phyloP scores from a whole-genome alignment of 2,888 invertebrate genomes.

The Thecophora atra region DNA sequence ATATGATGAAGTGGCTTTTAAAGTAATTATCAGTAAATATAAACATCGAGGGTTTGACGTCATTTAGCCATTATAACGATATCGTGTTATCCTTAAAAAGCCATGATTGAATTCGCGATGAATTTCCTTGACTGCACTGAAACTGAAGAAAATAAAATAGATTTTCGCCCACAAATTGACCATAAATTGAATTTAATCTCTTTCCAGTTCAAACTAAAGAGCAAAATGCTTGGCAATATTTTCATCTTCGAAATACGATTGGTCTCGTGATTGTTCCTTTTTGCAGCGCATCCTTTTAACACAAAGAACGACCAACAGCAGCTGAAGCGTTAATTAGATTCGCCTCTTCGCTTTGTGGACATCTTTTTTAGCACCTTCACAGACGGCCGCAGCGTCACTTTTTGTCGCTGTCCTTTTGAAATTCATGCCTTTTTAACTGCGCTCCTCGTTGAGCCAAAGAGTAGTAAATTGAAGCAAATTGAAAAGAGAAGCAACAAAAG shows the following conservation, averaged over 20 bases:
- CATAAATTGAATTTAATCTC: too few species aligned
- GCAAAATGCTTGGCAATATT: background rate
- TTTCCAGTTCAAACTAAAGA: too few species aligned
- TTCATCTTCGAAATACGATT: background rate
- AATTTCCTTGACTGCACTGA: too few species aligned
- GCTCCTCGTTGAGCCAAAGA: background rate
- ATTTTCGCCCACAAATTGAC: too few species aligned
- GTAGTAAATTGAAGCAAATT: slow-evolving; percentile 10
- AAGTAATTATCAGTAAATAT: too few species aligned
- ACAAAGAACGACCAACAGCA: slow-evolving; percentile 17
- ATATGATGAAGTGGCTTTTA: too few species aligned
- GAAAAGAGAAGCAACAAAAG: background rate
- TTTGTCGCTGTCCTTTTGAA: too few species aligned
- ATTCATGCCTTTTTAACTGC: slow-evolving; percentile 4
- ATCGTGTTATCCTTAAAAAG: too few species aligned
- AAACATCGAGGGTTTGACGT: too few species aligned
- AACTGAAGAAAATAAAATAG: too few species aligned
- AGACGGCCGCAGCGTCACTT: background rate
- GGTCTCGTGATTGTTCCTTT: background rate
- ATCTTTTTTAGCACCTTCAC: slow-evolving; percentile 18
- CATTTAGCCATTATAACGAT: too few species aligned
- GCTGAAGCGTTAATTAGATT: slow-evolving; percentile 45
- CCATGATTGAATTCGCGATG: too few species aligned
- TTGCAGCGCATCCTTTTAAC: slow-evolving; percentile 11
- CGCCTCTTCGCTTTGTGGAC: slow-evolving; percentile 39